Base-by-base conservation (phyloP, 2,113 vertebrate genomes). In the Sterna hirundo region DNA sequence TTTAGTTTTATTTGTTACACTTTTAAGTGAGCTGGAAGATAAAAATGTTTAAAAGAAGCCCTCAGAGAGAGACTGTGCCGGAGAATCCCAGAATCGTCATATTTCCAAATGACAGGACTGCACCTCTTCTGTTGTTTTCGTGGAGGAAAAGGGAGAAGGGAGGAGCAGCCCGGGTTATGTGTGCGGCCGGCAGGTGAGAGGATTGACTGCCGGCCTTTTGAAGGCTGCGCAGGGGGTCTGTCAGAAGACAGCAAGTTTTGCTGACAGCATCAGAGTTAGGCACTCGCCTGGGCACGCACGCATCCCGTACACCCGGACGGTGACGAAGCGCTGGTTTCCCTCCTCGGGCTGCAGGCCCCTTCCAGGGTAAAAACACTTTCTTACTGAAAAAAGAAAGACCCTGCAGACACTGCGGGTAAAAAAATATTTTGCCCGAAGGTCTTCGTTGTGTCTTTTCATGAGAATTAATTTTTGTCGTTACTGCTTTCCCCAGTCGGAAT, bases 1-100 rank as follows among this genome's bases (percentile, higher is more conserved):
- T 95, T 97, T 94, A 95, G 97, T 85, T 97, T 97, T 97, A 96
- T 96, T 91, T 96, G 93, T 92, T 91, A 68, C 44, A 30, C 65
- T 93, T 96, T 90, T 94, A 96, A 96, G 92, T 30, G 80, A 84
- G 80, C 72, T 84, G 65, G 85, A 90, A 94, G 83, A 92, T 86
- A 92, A 90, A 95, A 94, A 79, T 71, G 85, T 68, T 93, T 92
- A 42, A 96, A 97, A 86, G 88, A 93, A 93, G 49, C 86, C 95
- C 92, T 94, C 7, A 1, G 88, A 93, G 93, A 71, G 87, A 91
- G 47, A 11, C 47, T 88, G 64, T 80, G 36, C 94, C 1, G 6
- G 84, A 80, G 74, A 84, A 81, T 83, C 79, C 64, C 90, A 14
- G 72, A 76, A 78, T 81, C 79, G 88, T 76, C 54, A 9, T 90